These are phyloP conservation scores for Thymelicus sylvestris DNA, from an alignment of 2,888 invertebrate genomes.

Conservation along the genomic window DNA sequence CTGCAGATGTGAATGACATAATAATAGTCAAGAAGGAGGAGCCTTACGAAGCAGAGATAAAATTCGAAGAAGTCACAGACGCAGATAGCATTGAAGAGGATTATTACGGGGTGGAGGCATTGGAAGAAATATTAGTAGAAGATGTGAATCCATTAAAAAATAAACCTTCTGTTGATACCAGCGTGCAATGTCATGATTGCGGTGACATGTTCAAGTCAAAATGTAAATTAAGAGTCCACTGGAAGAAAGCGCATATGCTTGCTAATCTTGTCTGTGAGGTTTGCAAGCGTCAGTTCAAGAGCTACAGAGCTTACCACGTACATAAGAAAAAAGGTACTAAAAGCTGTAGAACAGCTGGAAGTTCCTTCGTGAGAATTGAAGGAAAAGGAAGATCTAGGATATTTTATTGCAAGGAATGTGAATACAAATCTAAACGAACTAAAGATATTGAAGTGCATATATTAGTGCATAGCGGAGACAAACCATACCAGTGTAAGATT, in stretches of 20 bases:
- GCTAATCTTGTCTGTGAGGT: constrained; percentile 49
- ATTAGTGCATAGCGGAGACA: constrained; percentile 61
- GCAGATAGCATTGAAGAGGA: constrained; percentile 13
- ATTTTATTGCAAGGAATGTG: constrained; percentile 61
- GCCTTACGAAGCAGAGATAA: constrained; percentile 35
- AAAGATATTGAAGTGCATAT: constrained; percentile 63
- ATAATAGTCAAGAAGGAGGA: constrained; percentile 51
- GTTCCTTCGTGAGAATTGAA: constrained; percentile 51
- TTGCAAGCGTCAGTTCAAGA: constrained; percentile 58
- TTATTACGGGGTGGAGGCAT: constrained; percentile 38
- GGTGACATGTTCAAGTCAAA: constrained; percentile 57
- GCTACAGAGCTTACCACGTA: constrained; percentile 53
- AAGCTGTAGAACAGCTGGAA: constrained; percentile 50
- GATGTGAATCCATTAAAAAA: constrained; percentile 41
- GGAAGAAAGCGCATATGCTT: constrained; percentile 55
- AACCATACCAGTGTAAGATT: constrained; percentile 60
- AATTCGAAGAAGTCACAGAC: constrained; percentile 39
- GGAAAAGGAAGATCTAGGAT: constrained; percentile 58
- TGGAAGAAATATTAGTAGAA: constrained; percentile 26
- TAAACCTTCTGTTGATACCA: constrained; percentile 49
- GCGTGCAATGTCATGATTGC: constrained; percentile 61
- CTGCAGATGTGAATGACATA: constrained; percentile 7
- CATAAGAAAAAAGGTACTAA: constrained; percentile 50
- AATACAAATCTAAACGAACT: constrained; percentile 55
- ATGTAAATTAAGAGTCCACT: constrained; percentile 60